Evolutionary conservation across 1,140 invertebrate genomes (phyloP).

Genomic region (Lordiphosa stackelbergi): DNA sequence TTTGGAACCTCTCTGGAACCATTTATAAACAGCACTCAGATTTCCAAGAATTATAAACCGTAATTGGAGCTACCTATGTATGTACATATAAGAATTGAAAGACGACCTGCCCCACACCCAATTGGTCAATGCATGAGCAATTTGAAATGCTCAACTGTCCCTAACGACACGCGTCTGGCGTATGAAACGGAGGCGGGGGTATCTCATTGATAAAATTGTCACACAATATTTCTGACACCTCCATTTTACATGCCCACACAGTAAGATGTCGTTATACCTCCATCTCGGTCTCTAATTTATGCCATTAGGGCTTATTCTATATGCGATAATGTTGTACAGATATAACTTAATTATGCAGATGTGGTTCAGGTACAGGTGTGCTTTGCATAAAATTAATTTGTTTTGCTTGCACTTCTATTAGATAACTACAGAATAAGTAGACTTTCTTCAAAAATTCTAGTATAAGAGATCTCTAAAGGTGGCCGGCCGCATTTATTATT

Average conservation of each 20-base stretch:
- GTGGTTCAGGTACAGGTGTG: too few relatives aligned
- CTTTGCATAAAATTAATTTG: too few relatives aligned
- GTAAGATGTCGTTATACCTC: background rate
- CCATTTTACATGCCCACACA: conserved; percentile 27
- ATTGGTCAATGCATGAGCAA: conserved; percentile 22
- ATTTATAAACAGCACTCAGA: too few relatives aligned
- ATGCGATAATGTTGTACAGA: conserved; percentile 7
- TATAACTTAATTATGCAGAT: conserved; percentile 29
- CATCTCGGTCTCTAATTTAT: conserved; percentile 15
- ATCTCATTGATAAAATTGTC: conserved; percentile 55
- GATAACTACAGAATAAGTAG: too few relatives aligned
- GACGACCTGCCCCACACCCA: conserved; percentile 33
- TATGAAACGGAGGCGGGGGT: conserved; percentile 22
- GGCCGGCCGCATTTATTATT: too few relatives aligned
- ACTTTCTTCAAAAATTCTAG: too few relatives aligned
- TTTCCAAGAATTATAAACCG: too few relatives aligned
- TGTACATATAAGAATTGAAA: background rate
- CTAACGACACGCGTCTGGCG: conserved; percentile 29
- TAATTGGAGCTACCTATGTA: too few relatives aligned
- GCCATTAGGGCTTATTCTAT: conserved; percentile 30
- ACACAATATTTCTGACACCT: conserved; percentile 40
- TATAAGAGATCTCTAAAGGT: too few relatives aligned
- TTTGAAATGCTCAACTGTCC: conserved; percentile 18
- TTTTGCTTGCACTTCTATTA: too few relatives aligned
- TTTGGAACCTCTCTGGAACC: too few relatives aligned